Conservation (phyloP, 2,888 invertebrate species). For the Sericinus montela region DNA sequence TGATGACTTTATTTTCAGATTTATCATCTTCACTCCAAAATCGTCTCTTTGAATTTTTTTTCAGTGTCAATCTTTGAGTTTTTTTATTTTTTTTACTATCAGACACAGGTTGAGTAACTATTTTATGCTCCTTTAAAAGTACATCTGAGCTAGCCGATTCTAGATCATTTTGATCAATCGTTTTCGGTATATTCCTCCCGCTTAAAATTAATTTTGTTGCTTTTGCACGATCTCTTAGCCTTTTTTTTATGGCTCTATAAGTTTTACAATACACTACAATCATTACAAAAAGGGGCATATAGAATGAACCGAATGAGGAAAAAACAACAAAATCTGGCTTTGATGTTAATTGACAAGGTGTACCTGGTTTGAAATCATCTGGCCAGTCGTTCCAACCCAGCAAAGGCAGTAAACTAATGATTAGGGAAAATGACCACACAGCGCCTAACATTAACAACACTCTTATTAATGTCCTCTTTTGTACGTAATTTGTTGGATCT, state of each 20-base stretch:
- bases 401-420: slow-evolving; percentile 94
- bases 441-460: slow-evolving; percentile 92
- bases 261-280: slow-evolving; percentile 97
- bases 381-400: slow-evolving; percentile 98
- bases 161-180: slow-evolving; percentile 78
- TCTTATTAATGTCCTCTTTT: slow-evolving; percentile 91
- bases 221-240: slow-evolving; percentile 90
- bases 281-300: slow-evolving; percentile 96
- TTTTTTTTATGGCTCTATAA: slow-evolving; percentile 92
- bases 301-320: slow-evolving; percentile 96
- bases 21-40: slow-evolving; percentile 77
- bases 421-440: slow-evolving; percentile 91
- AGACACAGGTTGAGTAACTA: slow-evolving; percentile 50
- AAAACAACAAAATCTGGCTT: slow-evolving; percentile 95
- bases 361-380: slow-evolving; percentile 85
- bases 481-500: slow-evolving; percentile 96
- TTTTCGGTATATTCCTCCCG: slow-evolving; percentile 72
- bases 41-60: slow-evolving; percentile 75
- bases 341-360: slow-evolving; percentile 91
- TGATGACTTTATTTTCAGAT: slow-evolving; percentile 67
- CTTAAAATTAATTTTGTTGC: slow-evolving; percentile 84
- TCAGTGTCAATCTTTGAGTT: slow-evolving; percentile 42
- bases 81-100: slow-evolving; percentile 55
- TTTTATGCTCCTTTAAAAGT: slow-evolving; percentile 84
- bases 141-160: slow-evolving; percentile 92